Conservation (phyloP, 2,888 invertebrate species). For the Drosophila emarginata region DNA sequence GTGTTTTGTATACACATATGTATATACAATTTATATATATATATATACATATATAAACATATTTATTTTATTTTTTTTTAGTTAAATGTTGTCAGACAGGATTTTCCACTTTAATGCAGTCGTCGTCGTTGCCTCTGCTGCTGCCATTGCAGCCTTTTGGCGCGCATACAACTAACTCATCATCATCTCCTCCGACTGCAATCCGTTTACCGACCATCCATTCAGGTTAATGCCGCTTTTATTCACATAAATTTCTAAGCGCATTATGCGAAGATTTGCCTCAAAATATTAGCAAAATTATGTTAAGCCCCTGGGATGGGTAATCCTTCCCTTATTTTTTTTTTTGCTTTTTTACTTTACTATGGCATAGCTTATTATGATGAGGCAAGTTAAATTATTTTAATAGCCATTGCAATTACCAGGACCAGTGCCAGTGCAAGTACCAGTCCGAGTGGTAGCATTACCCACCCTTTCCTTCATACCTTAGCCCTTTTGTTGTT, state of each 20-base stretch:
- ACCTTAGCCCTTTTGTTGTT: slow-evolving; percentile 12
- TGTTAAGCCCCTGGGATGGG: slow-evolving; percentile 54
- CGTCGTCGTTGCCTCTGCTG: slow-evolving; percentile 27
- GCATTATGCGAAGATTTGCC: slow-evolving; percentile 53
- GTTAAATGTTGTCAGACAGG: slow-evolving; percentile 78
- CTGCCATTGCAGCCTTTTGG: slow-evolving; percentile 39
- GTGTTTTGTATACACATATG: slow-evolving; percentile 46
- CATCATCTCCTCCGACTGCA: slow-evolving; percentile 34
- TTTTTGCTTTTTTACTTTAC: neutral
- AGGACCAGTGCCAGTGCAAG: slow-evolving; percentile 12
- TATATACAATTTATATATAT: slow-evolving; percentile 15
- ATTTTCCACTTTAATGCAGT: slow-evolving; percentile 78
- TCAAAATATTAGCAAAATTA: slow-evolving; percentile 64
- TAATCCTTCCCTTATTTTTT: slow-evolving; percentile 30
- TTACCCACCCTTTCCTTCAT: slow-evolving; percentile 2
- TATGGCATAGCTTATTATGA: slow-evolving; percentile 20
- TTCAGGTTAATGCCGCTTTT: slow-evolving; percentile 68
- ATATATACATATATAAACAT: slow-evolving; percentile 30
- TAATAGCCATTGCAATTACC: slow-evolving; percentile 66
- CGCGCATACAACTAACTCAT: slow-evolving; percentile 55
- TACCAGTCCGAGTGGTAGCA: neutral
- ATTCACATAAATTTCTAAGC: slow-evolving; percentile 64
- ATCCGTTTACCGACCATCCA: slow-evolving; percentile 42
- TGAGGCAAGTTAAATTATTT: slow-evolving; percentile 53
- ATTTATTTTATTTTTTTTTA: slow-evolving; percentile 46